phyloP scores from a whole-genome alignment of 2,113 vertebrate species.

The Heliornis fulica region DNA sequence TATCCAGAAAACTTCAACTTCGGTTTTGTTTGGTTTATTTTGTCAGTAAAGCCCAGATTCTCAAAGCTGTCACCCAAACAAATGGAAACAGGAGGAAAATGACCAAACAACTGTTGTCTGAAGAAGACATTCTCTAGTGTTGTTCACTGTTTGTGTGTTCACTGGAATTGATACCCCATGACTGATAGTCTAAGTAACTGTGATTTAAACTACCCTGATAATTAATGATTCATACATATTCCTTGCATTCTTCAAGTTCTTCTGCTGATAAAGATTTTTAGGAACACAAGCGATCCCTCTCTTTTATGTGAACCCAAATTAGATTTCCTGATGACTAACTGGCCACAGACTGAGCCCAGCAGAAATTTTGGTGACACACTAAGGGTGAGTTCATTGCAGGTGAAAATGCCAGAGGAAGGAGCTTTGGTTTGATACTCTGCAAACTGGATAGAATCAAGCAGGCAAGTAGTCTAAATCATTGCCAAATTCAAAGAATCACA shows the following conservation, averaged over 20 bases:
- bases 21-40: not conserved
- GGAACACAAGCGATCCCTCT: not conserved
- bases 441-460: not conserved
- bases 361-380: not conserved
- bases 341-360: not conserved
- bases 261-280: not conserved
- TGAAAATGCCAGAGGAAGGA: not conserved
- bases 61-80: not conserved
- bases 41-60: not conserved
- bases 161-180: fast-evolving
- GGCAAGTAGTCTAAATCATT: not conserved
- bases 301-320: not conserved
- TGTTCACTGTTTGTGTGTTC: not conserved
- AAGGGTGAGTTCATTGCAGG: not conserved
- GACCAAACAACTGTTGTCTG: not conserved
- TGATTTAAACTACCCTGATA: not conserved
- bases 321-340: not conserved
- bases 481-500: not conserved
- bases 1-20: not conserved
- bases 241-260: not conserved
- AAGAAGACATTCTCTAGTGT: not conserved
- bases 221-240: not conserved
- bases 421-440: not conserved
- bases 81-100: not conserved
- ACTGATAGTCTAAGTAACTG: not conserved